Evolutionary conservation across 2,888 invertebrate genomes (phyloP), one percentile per base, ranked within the genome.

Genomic region (Notocelia uddmanniana): DNA sequence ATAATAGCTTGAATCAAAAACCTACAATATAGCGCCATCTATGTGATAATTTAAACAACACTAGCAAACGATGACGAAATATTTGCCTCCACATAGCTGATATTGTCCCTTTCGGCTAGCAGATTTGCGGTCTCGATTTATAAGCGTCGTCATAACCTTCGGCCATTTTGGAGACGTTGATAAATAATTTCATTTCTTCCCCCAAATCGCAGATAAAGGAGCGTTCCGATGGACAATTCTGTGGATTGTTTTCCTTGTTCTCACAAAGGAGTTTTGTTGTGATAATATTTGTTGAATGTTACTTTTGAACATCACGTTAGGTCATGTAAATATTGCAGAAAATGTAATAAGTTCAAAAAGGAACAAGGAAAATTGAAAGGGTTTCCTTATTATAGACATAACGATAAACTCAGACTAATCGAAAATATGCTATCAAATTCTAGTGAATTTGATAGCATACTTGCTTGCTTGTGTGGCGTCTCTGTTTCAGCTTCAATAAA

Each of bases 141-240:
- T 71, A 67, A 71, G 71, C 82, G 83, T 82, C 85, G 80, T 85
- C 85, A 85, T 83, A 84, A 77, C 81, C 79, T 64, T 82, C 81
- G 73, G 84, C 84, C 85, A 87, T 88, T 86, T 78, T 77, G 80
- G 71, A 75, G 89, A 89, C 89, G 82, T 89, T 89, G 89, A 89
- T 85, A 88, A 87, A 89, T 88, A 89, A 89, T 89, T 89, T 88
- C 88, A 87, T 89, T 88, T 88, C 85, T 84, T 85, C 85, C 77
- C 76, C 77, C 74, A 74, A 79, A 76, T 76, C 76, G 76, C 67
- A 72, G 73, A 74, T 83, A 79, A 81, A 77, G 82, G 68, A 62
- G 62, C 55, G 68, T 72, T 71, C 66, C 54, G 71, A 71, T 68
- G 68, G 68, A 68, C 68, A 68, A 68, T 72, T 72, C 60, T 45